Conservation (phyloP, 2,113 vertebrate species). For the Periophthalmus modestus region DNA sequence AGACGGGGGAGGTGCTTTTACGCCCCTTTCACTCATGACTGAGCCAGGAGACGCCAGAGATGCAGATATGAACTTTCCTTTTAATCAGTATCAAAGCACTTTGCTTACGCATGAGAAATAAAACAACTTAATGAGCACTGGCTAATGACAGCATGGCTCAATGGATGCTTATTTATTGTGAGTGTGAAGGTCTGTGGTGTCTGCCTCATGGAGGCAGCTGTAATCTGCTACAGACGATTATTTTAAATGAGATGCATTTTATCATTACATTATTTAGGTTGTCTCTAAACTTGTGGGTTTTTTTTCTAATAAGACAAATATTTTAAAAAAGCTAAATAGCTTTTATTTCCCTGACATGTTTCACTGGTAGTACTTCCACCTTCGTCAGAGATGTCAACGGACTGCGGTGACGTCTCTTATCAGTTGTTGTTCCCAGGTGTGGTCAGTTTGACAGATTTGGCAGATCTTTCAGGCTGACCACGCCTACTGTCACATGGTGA, state of each 20-base stretch:
- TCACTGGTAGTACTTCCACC: too few relatives aligned
- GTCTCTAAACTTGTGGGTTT: too few relatives aligned
- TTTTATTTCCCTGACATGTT: too few relatives aligned
- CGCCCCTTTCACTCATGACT: conserved; percentile 46
- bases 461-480: too few relatives aligned
- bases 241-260: conserved; percentile 19
- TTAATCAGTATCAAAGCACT: conserved; percentile 55
- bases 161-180: conserved; percentile 35
- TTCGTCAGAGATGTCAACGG: too few relatives aligned
- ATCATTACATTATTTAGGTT: background rate
- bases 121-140: conserved; percentile 56
- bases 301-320: too few relatives aligned
- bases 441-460: too few relatives aligned
- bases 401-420: too few relatives aligned
- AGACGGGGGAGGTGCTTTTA: conserved; percentile 40
- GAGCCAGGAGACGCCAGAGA: conserved; percentile 38
- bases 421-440: too few relatives aligned
- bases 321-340: too few relatives aligned
- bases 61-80: conserved; percentile 50
- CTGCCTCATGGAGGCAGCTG: conserved; percentile 20
- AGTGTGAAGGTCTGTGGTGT: conserved; percentile 34
- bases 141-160: conserved; percentile 47
- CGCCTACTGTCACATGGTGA: too few relatives aligned
- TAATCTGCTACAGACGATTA: conserved; percentile 42
- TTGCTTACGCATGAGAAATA: conserved; percentile 40